Evolutionary conservation across 2,113 vertebrate genomes (phyloP), one percentile per base, ranked within the genome.

Genomic region (Phoxinus phoxinus): DNA sequence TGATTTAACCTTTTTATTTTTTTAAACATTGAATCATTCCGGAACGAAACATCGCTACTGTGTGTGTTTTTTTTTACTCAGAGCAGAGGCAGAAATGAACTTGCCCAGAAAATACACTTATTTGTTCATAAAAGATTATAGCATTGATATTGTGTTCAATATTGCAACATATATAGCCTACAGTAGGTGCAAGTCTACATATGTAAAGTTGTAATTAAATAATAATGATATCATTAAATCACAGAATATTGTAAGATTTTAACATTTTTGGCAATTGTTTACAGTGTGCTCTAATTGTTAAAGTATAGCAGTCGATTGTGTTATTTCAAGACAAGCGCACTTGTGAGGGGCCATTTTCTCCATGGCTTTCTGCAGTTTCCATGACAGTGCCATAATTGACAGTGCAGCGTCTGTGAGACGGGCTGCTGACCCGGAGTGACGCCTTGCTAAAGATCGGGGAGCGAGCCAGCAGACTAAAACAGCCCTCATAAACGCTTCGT

Each of bases 381-480:
- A 86, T 88, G 85, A 85, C 84, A 87, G 59, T 72, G 84, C 84
- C 81, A 89, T 87, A 89, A 89, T 87, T 87, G 84, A 78, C 71
- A 87, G 81, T 81, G 86, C 77, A 90, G 89, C 51, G 91, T 91
- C 91, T 90, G 87, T 89, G 87, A 91, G 88, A 89, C 92, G 91
- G 91, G 91, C 92, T 91, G 81, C 51, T 90, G 87, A 87, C 87
- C 86, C 84, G 17, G 73, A 85, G 87, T 72, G 87, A 88, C 88
- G 87, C 86, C 84, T 88, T 74, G 67, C 83, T 90, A 87, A 93
- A 90, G 89, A 86, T 88, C 78, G 82, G 86, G 90, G 90, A 87
- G 84, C 59, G 88, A 91, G 90, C 91, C 90, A 92, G 91, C 89
- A 92, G 91, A 93, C 93, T 76, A 89, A 87, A 88, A 87, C 73